A percentile compares a stretch with the other conserved stretches of the same genome.
These are phyloP conservation scores for Chaetoderma sp. DNA, from an alignment of 2,888 invertebrate species.

Conservation along the genomic window DNA sequence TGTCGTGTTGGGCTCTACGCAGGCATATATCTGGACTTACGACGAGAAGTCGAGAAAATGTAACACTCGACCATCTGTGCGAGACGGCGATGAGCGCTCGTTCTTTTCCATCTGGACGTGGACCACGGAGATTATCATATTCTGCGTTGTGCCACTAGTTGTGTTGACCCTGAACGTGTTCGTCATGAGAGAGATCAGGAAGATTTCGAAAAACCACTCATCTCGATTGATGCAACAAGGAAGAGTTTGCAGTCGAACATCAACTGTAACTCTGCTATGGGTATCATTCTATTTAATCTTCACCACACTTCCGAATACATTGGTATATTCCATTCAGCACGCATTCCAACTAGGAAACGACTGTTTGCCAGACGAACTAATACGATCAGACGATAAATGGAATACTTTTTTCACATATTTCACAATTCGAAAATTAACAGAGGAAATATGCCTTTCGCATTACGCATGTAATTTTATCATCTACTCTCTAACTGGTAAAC, in stretches of 20 bases:
- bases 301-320: conserved; percentile 57
- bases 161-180: conserved; percentile 53
- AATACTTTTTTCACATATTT: conserved; percentile 52
- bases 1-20: conserved; percentile 50
- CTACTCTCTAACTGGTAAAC: conserved; percentile 48
- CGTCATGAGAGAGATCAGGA: conserved; percentile 39
- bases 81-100: conserved; percentile 27
- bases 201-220: conserved; percentile 5
- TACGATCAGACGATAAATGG: conserved; percentile 54
- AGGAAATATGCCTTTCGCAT: conserved; percentile 61
- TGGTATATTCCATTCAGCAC: conserved; percentile 51
- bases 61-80: conserved; percentile 27
- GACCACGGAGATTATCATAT: conserved; percentile 51
- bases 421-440: conserved; percentile 51
- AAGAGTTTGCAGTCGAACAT: conserved; percentile 21
- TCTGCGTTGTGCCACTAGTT: conserved; percentile 48
- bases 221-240: conserved; percentile 12
- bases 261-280: conserved; percentile 55
- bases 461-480: conserved; percentile 63
- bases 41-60: conserved; percentile 39
- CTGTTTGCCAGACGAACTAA: conserved; percentile 42
- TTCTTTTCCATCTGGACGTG: conserved; percentile 52
- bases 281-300: conserved; percentile 62
- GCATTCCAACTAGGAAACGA: conserved; percentile 42
- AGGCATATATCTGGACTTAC: conserved; percentile 62